Base-by-base conservation (phyloP, 2,113 vertebrate species). In the Numida meleagris region DNA sequence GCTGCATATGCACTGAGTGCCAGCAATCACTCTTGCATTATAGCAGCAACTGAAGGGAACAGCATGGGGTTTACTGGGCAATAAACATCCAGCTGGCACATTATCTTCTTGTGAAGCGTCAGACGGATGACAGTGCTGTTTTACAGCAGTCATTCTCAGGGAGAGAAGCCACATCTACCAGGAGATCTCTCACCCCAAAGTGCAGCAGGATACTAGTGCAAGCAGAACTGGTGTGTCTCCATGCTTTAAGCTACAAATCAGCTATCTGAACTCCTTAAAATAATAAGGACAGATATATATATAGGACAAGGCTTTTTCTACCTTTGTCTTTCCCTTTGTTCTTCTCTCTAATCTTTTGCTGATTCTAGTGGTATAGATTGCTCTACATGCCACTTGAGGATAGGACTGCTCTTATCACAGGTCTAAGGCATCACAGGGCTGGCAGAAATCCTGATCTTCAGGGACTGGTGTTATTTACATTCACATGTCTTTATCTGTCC, bases 51-150 rank as follows among this genome's bases (percentile, higher is more conserved):
- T 12, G 0, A n/a, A 81, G 82, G 43, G 74, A 94, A 25, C 74
- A 82, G 92, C 86, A 50, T 68, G 86, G 59, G 58, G 55, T 84
- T 87, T 92, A 53, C 68, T 31, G 74, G 59, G 86, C 79, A 90
- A 77, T 92, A 92, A 90, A 90, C 61, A 8, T 45, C 92, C 86
- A 0, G 9, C 82, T 82, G 67, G 58, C 20, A 40, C 48, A 29
- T 84, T 84, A 24, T 81, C 40, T 24, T 59, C 33, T 59, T 73
- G 27, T 57, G 82, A 84, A 68, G 74, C 76, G 68, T 77, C 89
- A 84, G 78, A 40, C 38, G 12, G 53, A 63, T 77, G 73, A 79
- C 50, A 57, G 25, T 31, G 33, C 51, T 80, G 76, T 27, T 95
- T 88, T 94, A 88, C 11, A 76, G 82, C 65, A 50, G 74, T 29